A percentile compares a stretch with the other conserved stretches of the same genome.
These are phyloP conservation scores for Cydia splendana DNA, from an alignment of 1,140 invertebrate genomes.

Conservation along the genomic window DNA sequence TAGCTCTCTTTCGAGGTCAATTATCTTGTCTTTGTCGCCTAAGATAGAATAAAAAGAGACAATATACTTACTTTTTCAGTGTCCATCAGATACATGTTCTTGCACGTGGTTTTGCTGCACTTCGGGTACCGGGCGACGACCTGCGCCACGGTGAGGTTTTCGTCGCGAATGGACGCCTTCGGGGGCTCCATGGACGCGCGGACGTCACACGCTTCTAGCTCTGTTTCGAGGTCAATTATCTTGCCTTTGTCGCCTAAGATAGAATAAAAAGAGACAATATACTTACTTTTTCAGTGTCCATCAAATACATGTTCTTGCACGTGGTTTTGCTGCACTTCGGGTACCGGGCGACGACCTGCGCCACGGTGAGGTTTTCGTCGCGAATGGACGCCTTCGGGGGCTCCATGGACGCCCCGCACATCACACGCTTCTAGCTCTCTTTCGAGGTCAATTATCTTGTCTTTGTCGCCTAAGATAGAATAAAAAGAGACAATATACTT, in stretches of 20 bases:
- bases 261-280: neutral
- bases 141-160: conserved; percentile 84
- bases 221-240: conserved; percentile 76
- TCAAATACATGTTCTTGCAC: conserved; percentile 87
- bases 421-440: conserved; percentile 83
- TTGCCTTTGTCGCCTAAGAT: conserved; percentile 65
- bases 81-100: conserved; percentile 89
- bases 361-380: conserved; percentile 85
- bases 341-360: conserved; percentile 81
- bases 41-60: conserved; percentile 28
- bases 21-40: conserved; percentile 66
- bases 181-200: conserved; percentile 75
- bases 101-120: conserved; percentile 84
- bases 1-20: conserved; percentile 80
- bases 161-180: conserved; percentile 83
- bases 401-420: conserved; percentile 51
- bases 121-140: conserved; percentile 76
- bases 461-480: conserved; percentile 64
- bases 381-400: conserved; percentile 82
- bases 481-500: conserved; percentile 18
- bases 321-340: conserved; percentile 81
- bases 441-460: conserved; percentile 70
- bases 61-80: conserved; percentile 72
- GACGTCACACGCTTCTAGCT: conserved; percentile 83
- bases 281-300: conserved; percentile 83